phyloP scores from a whole-genome alignment of 2,113 vertebrate genomes.

The Thryonomys swinderianus region DNA sequence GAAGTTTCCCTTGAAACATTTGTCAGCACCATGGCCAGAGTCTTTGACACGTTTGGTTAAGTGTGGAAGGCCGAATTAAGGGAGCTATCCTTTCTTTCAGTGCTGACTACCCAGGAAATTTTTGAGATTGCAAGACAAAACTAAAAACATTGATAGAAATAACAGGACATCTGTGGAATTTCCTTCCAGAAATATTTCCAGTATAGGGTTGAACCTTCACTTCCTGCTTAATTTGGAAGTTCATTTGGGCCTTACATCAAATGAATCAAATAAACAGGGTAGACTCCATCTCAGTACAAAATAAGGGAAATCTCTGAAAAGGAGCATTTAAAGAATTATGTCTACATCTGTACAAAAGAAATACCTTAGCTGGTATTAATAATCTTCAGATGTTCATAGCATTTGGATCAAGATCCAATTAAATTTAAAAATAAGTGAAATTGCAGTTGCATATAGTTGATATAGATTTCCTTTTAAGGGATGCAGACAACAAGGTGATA shows the following conservation, averaged over 20 bases:
- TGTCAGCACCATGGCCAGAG: conserved; percentile 72
- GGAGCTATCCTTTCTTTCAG: conserved; percentile 57
- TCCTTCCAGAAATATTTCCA: conserved; percentile 3
- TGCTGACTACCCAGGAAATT: conserved; percentile 46
- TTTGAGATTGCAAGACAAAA: conserved; percentile 14
- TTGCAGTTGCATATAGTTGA: background rate
- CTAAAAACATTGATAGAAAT: background rate
- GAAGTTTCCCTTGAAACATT: conserved; percentile 18
- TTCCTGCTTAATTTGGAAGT: conserved; percentile 7
- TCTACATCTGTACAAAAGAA: conserved; percentile 13
- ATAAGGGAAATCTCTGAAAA: conserved; percentile 31
- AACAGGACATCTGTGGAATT: background rate
- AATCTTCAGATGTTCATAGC: background rate
- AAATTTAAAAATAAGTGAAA: background rate
- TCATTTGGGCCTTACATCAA: conserved; percentile 3
- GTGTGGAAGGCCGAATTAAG: background rate
- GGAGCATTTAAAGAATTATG: background rate
- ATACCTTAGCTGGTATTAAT: background rate
- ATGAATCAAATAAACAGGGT: background rate
- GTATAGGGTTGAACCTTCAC: background rate
- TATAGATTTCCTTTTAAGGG: background rate
- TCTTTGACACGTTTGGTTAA: background rate
- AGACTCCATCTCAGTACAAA: background rate
- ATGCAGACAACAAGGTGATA: background rate
- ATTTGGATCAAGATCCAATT: conserved; percentile 10